Percentiles rank a stretch among this genome's conserved stretches.
Conservation (phyloP, 2,113 vertebrate species). For the Sakesphorus luctuosus region DNA sequence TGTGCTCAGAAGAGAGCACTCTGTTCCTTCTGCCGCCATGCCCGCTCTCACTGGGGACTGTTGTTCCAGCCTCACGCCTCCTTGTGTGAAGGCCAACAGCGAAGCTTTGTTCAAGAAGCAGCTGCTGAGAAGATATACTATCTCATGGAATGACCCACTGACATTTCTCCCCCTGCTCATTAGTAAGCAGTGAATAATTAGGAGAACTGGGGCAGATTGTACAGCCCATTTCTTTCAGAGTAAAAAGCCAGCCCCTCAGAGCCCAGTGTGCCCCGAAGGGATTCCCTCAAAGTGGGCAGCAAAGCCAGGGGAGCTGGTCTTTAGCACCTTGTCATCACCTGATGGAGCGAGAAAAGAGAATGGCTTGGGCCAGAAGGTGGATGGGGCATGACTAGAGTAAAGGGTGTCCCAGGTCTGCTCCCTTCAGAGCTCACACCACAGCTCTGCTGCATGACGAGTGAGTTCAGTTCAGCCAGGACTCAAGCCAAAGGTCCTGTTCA, state of each 20-base stretch:
- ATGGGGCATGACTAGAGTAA: neutral
- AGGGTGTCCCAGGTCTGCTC: neutral
- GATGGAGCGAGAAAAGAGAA: neutral
- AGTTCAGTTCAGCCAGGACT: neutral
- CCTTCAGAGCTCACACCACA: neutral
- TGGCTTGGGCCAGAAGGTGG: neutral
- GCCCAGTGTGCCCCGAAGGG: neutral
- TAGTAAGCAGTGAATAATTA: conserved; percentile 14
- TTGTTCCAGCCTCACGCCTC: conserved; percentile 49
- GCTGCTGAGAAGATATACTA: conserved; percentile 51
- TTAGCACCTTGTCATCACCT: neutral
- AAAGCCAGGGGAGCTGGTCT: neutral
- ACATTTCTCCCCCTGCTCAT: conserved; percentile 43
- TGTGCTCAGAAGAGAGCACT: conserved; percentile 7
- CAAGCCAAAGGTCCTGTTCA: neutral
- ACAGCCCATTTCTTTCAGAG: neutral
- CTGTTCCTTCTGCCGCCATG: neutral
- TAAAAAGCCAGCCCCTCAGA: neutral
- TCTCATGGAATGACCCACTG: conserved; percentile 40
- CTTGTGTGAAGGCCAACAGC: conserved; percentile 50
- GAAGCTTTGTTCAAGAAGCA: conserved; percentile 40
- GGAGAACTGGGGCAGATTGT: neutral
- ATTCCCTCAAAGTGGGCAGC: neutral
- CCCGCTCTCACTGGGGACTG: neutral
- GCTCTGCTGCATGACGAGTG: neutral